These are phyloP conservation scores for Fratercula arctica DNA, from an alignment of 2,797 vertebrate genomes.

Conservation along the genomic window DNA sequence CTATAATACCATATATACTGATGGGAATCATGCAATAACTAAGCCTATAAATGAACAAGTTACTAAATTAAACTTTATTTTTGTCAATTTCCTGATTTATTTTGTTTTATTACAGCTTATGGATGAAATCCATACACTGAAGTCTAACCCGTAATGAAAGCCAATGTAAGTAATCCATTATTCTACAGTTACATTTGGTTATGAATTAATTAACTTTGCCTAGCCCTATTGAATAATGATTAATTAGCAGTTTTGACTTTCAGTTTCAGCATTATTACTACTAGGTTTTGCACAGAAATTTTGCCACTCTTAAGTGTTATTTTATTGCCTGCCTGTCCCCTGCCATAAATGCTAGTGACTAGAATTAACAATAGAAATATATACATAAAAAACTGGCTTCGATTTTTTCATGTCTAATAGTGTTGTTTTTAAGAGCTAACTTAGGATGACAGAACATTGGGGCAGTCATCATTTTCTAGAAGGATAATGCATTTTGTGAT, in stretches of 20 bases:
- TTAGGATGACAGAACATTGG: background rate
- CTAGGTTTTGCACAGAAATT: background rate
- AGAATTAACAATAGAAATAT: background rate
- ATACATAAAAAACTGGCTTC: background rate
- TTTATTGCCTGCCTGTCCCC: background rate
- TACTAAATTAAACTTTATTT: background rate
- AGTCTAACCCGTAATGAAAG: background rate
- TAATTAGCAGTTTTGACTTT: background rate
- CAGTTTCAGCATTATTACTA: background rate
- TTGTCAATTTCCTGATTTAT: background rate
- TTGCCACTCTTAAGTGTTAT: background rate
- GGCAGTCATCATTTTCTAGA: background rate
- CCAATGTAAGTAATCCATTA: conserved; percentile 37
- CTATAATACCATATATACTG: background rate
- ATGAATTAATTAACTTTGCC: background rate
- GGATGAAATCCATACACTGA: background rate
- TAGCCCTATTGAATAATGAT: background rate
- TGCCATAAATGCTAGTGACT: background rate
- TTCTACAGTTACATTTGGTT: background rate
- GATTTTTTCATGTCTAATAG: background rate
- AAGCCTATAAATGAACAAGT: background rate
- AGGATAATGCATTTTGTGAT: background rate
- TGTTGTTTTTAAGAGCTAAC: background rate
- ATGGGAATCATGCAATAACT: background rate
- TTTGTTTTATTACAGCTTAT: conserved; percentile 51